A percentile compares a stretch with the other conserved stretches of the same genome.
These are phyloP conservation scores for Marmota monax DNA, from an alignment of 2,113 vertebrate genomes.

Conservation along the genomic window DNA sequence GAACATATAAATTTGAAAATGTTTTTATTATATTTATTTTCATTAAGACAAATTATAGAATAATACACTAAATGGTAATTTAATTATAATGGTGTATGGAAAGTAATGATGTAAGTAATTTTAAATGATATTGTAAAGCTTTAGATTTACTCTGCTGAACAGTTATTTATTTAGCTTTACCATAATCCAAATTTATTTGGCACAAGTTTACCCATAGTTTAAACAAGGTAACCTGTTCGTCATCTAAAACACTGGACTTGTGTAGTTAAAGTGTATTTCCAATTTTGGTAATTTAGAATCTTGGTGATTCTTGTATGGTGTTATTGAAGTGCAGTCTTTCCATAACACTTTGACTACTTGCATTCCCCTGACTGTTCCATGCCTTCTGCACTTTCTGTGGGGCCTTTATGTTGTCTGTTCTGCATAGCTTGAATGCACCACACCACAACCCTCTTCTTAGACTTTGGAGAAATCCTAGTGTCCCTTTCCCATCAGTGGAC, in stretches of 20 bases:
- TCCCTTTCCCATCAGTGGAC: neutral
- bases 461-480: neutral
- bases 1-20: constrained; percentile 65
- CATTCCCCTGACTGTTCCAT: neutral
- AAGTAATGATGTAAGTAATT: neutral
- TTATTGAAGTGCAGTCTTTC: neutral
- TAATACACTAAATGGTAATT: constrained; percentile 20
- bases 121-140: neutral
- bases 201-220: neutral
- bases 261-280: neutral
- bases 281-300: neutral
- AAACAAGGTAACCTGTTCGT: neutral
- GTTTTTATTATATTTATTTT: constrained; percentile 62
- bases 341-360: neutral
- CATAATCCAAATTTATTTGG: neutral
- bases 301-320: neutral
- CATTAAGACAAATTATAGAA: constrained; percentile 29
- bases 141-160: neutral
- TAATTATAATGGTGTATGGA: neutral
- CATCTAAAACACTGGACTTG: neutral
- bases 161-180: neutral
- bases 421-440: neutral
- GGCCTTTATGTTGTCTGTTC: neutral
- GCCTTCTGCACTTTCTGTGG: neutral
- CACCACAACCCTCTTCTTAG: neutral